These are phyloP conservation scores for Rallus limicola DNA, from an alignment of 2,113 vertebrate species.

Conservation along the genomic window DNA sequence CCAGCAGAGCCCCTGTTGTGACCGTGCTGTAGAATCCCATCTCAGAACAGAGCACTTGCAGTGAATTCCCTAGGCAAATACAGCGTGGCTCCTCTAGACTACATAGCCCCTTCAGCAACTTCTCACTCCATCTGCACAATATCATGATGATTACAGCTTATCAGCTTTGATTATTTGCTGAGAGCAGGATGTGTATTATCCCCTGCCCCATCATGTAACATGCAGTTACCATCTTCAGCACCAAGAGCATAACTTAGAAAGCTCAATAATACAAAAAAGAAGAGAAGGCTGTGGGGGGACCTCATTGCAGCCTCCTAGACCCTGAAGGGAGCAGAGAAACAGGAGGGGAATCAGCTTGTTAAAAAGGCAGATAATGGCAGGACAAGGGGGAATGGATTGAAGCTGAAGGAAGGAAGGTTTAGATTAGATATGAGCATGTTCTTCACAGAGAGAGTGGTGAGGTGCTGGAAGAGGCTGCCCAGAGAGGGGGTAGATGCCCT, in stretches of 20 bases:
- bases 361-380: too few species aligned
- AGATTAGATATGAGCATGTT: too few species aligned
- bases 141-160: background rate
- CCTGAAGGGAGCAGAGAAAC: too few species aligned
- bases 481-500: too few species aligned
- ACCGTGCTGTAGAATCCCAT: background rate
- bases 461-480: too few species aligned
- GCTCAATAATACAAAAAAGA: background rate
- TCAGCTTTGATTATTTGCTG: background rate
- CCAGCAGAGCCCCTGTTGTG: background rate
- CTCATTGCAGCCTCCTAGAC: too few species aligned
- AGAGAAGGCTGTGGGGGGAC: too few species aligned
- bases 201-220: background rate
- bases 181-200: background rate
- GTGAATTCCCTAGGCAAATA: background rate
- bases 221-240: background rate
- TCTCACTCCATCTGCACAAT: background rate
- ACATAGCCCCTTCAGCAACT: background rate
- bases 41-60: background rate
- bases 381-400: too few species aligned
- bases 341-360: too few species aligned
- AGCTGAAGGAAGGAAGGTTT: too few species aligned
- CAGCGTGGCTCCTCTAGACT: rapidly evolving
- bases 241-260: background rate
- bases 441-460: too few species aligned